Base-by-base conservation (phyloP, 2,888 invertebrate species). In the Vesta saturnalis region DNA sequence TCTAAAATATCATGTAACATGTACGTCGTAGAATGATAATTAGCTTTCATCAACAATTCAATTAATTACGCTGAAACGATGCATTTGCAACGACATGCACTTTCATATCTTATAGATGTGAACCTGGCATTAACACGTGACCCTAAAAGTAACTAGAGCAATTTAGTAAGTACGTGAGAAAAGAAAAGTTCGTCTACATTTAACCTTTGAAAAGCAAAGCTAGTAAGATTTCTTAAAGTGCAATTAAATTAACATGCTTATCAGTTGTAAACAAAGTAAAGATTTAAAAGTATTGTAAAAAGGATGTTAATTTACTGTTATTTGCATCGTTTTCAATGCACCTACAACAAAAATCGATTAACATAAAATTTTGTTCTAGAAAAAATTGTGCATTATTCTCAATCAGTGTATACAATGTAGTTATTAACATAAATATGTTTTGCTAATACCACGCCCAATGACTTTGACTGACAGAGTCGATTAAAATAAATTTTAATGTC, bases 401-500 rank as follows among this genome's bases (percentile, higher is more conserved):
- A 43, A 59, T 43, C 14, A 18, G 2, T 10, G 18, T 54, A 30
- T n/a, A 67, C 63, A 67, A 63, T 63, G 23, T 23, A 16, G 63
- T 46, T 59, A 63, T 67, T 63, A 63, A 15, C 60, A 64, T 63
- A 67, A 63, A 54, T 55, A 67, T 60, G 63, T 35, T 57, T 55
- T 60, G 39, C 61, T 46, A 52, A 39, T 46, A 60, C 72, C 70
- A 65, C 72, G 60, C 70, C 72, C 62, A n/a, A 22, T 57, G 57
- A 61, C 65, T 61, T 66, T 73, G 73, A 73, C 73, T 73, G 73
- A 73, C 73, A 71, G 73, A 73, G 71, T 66, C 72, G 72, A 73
- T 73, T 73, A 72, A 72, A 73, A 72, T 73, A 72, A 73, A 73
- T 72, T 72, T 69, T 69, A 71, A 66, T 72, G 73, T 72, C 73